A percentile compares a stretch with the other conserved stretches of the same genome.
Evolutionary conservation across 2,888 invertebrate species (phyloP).

Genomic region (Himalopsyche tibetana): DNA sequence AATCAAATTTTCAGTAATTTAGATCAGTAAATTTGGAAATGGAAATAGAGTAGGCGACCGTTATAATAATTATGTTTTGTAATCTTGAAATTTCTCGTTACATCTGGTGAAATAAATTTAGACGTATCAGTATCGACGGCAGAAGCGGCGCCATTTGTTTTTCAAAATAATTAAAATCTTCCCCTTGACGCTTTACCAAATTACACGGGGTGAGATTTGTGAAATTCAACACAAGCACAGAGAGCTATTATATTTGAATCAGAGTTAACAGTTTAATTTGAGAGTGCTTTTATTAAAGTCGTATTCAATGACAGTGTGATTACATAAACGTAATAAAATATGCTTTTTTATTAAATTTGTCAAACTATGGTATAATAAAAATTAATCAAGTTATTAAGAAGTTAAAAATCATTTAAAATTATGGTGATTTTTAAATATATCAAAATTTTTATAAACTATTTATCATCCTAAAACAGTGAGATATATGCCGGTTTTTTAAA

Average conservation of each 20-base stretch:
- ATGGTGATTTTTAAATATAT: too few species aligned
- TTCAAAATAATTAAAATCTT: constrained; percentile 66
- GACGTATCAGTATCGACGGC: constrained; percentile 61
- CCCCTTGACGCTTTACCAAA: constrained; percentile 63
- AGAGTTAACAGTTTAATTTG: too few species aligned
- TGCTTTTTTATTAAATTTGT: too few species aligned
- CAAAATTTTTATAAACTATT: too few species aligned
- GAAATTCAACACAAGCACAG: background rate
- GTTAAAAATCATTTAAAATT: too few species aligned
- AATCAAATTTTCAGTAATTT: background rate
- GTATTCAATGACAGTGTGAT: too few species aligned
- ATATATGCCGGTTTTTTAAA: too few species aligned
- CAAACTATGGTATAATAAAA: too few species aligned
- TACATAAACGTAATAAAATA: too few species aligned
- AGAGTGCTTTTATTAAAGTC: too few species aligned
- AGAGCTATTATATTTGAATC: background rate
- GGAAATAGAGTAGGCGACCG: background rate
- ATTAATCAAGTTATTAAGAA: too few species aligned
- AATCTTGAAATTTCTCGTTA: constrained; percentile 51
- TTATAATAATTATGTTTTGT: constrained; percentile 6
- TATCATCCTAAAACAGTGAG: too few species aligned
- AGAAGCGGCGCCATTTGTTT: constrained; percentile 63
- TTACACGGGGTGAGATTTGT: constrained; percentile 55
- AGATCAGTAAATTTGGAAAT: background rate
- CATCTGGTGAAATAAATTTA: constrained; percentile 63